A percentile compares a stretch with the other conserved stretches of the same genome.
phyloP scores from a whole-genome alignment of 2,113 vertebrate genomes.

The Bubalus kerabau region DNA sequence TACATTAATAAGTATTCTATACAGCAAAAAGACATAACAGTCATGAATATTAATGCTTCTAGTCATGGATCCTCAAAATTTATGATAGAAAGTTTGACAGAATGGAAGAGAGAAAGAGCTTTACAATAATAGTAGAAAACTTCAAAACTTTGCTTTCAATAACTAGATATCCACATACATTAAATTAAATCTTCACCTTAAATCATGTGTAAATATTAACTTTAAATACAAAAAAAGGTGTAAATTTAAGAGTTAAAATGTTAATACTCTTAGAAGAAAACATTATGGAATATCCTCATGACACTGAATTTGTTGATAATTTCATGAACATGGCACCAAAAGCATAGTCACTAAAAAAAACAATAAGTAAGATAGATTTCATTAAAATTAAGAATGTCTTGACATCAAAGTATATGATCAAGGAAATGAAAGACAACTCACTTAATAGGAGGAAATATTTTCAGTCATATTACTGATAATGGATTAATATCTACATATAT shows the following conservation, averaged over 20 bases:
- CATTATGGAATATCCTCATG: neutral
- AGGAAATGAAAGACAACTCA: neutral
- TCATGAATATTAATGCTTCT: neutral
- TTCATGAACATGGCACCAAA: neutral
- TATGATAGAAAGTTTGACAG: neutral
- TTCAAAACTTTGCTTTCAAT: neutral
- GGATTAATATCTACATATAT: neutral
- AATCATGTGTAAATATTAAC: neutral
- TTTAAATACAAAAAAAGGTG: neutral
- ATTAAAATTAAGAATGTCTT: neutral
- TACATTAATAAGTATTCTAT: neutral
- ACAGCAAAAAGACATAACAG: neutral
- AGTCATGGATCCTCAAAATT: neutral
- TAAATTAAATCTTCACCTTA: neutral
- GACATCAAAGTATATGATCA: neutral
- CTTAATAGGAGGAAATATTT: neutral
- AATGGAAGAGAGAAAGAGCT: neutral
- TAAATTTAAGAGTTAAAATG: neutral
- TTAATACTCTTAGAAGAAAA: neutral
- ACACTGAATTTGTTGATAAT: neutral
- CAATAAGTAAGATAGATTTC: neutral
- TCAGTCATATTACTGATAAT: neutral
- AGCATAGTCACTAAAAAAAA: neutral
- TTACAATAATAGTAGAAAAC: no score
- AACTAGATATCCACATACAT: neutral